These are phyloP conservation scores for Channa maculata DNA, from an alignment of 2,113 vertebrate genomes.

Conservation along the genomic window DNA sequence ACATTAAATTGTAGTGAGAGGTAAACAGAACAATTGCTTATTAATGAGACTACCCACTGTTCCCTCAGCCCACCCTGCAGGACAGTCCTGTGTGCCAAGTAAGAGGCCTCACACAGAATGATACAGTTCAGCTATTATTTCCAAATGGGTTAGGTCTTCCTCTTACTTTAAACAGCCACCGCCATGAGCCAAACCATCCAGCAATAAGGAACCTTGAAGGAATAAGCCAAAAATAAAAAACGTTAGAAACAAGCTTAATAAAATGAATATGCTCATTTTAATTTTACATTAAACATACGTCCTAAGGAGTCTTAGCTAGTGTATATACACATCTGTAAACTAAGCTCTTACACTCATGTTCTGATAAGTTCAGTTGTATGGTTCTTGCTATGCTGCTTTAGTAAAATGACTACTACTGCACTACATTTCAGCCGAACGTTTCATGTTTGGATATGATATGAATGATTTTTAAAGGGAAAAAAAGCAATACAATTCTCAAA, in stretches of 20 bases:
- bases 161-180: slow-evolving; percentile 65
- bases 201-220: slow-evolving; percentile 33
- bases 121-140: slow-evolving; percentile 73
- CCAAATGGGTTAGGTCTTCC: slow-evolving; percentile 66
- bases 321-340: too few species aligned
- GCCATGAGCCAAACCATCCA: slow-evolving; percentile 45
- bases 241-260: slow-evolving; percentile 16
- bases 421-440: too few species aligned
- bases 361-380: too few species aligned
- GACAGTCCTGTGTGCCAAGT: slow-evolving; percentile 46
- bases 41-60: slow-evolving; percentile 66
- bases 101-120: slow-evolving; percentile 66
- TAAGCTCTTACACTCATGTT: too few species aligned
- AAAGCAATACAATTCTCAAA: too few species aligned
- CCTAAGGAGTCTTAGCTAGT: too few species aligned
- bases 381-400: too few species aligned
- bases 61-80: slow-evolving; percentile 61
- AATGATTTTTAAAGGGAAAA: too few species aligned
- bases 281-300: slow-evolving; percentile 16
- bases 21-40: slow-evolving; percentile 35
- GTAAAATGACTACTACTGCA: too few species aligned
- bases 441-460: too few species aligned
- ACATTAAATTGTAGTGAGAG: slow-evolving; percentile 33
- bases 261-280: slow-evolving; percentile 5
- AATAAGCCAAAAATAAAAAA: slow-evolving; percentile 55